A percentile compares a stretch with the other conserved stretches of the same genome.
Conservation (phyloP, 2,888 invertebrate species). For the Drepanosiphum platanoidis region DNA sequence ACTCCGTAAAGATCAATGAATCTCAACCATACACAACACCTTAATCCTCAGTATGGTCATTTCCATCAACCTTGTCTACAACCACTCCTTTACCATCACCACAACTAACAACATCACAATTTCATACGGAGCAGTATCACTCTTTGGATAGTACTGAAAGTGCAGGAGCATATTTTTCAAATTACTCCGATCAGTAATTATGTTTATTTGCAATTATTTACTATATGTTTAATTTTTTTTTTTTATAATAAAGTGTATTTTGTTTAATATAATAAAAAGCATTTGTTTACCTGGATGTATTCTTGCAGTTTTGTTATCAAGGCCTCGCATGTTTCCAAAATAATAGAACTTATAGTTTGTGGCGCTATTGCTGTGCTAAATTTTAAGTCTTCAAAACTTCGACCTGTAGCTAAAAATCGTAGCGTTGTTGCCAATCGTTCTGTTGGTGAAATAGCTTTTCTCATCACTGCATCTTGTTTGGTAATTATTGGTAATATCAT, state of each 20-base stretch:
- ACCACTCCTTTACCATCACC: too few relatives aligned
- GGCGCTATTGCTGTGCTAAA: constrained; percentile 17
- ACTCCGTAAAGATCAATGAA: constrained; percentile 25
- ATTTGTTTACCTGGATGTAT: constrained; percentile 26
- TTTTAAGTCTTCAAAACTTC: constrained; percentile 21
- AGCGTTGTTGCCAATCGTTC: constrained; percentile 21
- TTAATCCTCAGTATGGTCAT: constrained; percentile 20
- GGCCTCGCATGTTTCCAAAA: constrained; percentile 19
- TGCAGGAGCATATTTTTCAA: constrained; percentile 1
- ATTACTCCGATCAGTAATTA: constrained; percentile 8
- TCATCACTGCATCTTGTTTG: constrained; percentile 32
- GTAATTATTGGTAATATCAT: constrained; percentile 31
- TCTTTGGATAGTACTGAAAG: constrained; percentile 14
- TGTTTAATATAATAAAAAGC: constrained; percentile 15
- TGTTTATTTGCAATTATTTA: constrained; percentile 20
- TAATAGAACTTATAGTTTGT: constrained; percentile 16
- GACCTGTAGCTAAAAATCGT: constrained; percentile 13
- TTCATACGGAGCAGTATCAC: constrained; percentile 5
- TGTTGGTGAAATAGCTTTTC: constrained; percentile 31
- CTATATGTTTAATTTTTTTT: constrained; percentile 18
- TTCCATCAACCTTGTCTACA: constrained; percentile 22
- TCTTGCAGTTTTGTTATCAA: constrained; percentile 23
- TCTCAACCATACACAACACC: neutral
- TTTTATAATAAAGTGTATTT: constrained; percentile 9
- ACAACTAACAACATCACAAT: neutral